Conservation (phyloP, 2,797 vertebrate species). For the Chiroxiphia lanceolata region DNA sequence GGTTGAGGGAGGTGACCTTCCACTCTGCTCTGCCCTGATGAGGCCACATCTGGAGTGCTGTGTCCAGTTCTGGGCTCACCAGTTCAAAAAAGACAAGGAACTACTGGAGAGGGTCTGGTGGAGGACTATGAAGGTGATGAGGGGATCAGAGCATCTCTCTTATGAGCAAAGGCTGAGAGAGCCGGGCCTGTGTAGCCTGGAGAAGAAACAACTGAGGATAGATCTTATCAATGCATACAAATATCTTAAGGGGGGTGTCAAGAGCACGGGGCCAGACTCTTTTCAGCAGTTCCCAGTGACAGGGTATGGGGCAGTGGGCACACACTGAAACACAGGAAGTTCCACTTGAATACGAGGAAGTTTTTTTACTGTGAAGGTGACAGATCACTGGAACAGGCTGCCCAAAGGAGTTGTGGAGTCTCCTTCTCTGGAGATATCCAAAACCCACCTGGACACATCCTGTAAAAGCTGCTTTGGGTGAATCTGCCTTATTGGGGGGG, state of each 20-base stretch:
- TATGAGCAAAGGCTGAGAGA: neutral
- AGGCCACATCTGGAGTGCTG: fast-evolving
- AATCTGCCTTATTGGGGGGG: fast-evolving
- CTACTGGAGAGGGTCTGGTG: neutral
- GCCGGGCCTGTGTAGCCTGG: neutral
- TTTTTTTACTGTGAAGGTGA: neutral
- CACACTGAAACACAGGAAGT: neutral
- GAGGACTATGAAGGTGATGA: neutral
- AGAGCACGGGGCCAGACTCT: neutral
- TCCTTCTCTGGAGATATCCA: neutral
- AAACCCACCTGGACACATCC: neutral
- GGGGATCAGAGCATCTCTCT: neutral
- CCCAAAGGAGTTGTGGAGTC: neutral
- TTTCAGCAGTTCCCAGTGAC: neutral
- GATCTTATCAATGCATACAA: neutral
- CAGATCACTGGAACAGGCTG: neutral
- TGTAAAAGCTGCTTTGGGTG: neutral
- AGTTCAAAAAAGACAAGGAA: neutral
- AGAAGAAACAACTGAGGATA: neutral
- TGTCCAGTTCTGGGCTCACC: neutral
- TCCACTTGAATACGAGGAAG: neutral
- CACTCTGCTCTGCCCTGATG: neutral
- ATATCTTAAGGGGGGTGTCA: neutral
- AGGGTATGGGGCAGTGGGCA: neutral
- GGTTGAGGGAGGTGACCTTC: neutral